These are phyloP conservation scores for Eospalax fontanierii DNA, from an alignment of 2,797 vertebrate genomes.

Conservation along the genomic window DNA sequence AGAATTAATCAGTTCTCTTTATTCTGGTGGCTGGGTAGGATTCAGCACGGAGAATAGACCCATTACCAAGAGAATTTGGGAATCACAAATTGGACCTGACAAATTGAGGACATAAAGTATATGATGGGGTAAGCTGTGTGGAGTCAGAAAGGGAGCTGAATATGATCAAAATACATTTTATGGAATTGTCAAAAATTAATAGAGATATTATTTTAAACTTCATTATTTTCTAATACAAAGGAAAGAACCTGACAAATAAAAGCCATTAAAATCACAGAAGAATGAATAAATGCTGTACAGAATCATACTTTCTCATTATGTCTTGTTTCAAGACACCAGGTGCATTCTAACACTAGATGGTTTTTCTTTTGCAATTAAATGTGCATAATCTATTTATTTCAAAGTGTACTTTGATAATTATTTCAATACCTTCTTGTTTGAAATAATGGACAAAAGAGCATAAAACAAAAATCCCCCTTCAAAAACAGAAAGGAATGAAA, in stretches of 20 bases:
- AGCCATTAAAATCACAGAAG: neutral
- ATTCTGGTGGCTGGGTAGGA: too few relatives aligned
- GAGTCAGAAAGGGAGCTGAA: too few relatives aligned
- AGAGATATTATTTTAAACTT: neutral
- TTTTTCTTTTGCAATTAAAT: neutral
- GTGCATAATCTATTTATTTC: neutral
- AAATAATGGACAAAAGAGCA: neutral
- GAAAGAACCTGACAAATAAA: neutral
- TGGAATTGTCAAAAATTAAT: too few relatives aligned
- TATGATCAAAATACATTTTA: too few relatives aligned
- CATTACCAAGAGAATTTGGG: too few relatives aligned
- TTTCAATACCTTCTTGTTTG: neutral
- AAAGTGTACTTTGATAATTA: neutral
- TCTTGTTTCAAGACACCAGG: neutral
- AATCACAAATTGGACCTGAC: too few relatives aligned
- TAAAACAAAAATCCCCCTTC: neutral
- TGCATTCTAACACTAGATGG: neutral
- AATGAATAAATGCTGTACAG: neutral
- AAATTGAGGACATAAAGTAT: too few relatives aligned
- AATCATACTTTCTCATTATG: slow-evolving; percentile 23
- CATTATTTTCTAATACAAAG: neutral
- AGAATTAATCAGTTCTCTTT: too few relatives aligned
- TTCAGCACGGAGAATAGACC: too few relatives aligned
- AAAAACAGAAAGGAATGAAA: neutral
- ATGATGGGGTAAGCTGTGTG: too few relatives aligned